Base-by-base conservation (phyloP, 2,888 invertebrate species). In the Lumbricus terrestris region DNA sequence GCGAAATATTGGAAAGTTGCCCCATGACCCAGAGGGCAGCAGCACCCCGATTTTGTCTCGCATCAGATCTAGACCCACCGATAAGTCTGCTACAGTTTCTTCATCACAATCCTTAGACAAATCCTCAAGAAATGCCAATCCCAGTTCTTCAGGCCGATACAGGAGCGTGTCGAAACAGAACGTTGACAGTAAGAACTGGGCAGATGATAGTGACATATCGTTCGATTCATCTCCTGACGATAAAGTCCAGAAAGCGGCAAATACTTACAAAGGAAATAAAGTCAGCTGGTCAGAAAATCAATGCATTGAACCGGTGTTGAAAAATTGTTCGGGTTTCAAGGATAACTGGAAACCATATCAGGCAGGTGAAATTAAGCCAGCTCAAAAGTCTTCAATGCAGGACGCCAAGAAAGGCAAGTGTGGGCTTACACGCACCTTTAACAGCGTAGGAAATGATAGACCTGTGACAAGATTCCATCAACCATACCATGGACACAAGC, bases 271-370 rank as follows among this genome's bases (percentile, higher is more conserved):
- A 69, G 69, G 69, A 69, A 69, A 47, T 16, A 47, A 47, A 69
- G 69, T 11, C n/a, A 69, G 0, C 29, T n/a, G 11, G 29, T 29
- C 69, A n/a, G 69, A 69, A n/a, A 29, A n/a, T n/a, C 69, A 69
- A n/a, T 8, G 15, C n/a, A n/a, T n/a, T 47, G 69, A 69, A 69
- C 13, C 3, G 29, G 16, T 29, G 29, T 29, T 23, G 54, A 54
- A n/a, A 11, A 69, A 8, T 85, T 18, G 35, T 85, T 85, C 85
- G 35, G 23, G 29, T 16, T 85, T 85, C 37, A 85, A 85, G 85
- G 85, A 85, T 16, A 85, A 34, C 85, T 85, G 85, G 85, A 85
- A 85, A 37, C 85, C 85, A 34, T 85, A 85, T 85, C 34, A 85
- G 35, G 34, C 34, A 69, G n/a, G 69, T 69, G 69, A 69, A n/a